Evolutionary conservation across 2,888 invertebrate genomes (phyloP).

Genomic region (Pterobdella sp.): DNA sequence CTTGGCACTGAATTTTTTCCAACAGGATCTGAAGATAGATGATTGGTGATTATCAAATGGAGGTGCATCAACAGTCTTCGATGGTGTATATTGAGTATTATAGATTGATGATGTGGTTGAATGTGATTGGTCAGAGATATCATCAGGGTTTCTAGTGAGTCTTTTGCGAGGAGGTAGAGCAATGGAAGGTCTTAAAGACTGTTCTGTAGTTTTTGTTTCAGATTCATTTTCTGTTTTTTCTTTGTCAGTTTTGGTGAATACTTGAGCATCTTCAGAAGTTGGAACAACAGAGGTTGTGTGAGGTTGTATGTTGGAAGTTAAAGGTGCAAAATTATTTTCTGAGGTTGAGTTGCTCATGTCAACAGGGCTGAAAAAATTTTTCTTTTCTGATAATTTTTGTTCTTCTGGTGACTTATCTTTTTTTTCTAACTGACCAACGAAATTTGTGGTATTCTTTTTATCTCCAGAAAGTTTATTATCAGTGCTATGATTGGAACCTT

Average conservation of each 20-base stretch:
- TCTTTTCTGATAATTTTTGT: neutral
- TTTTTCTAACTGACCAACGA: neutral
- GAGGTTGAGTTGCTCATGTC: neutral
- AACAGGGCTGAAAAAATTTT: neutral
- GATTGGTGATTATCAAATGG: conserved; percentile 28
- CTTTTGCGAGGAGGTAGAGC: conserved; percentile 29
- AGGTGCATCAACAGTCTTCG: neutral
- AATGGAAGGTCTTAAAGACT: conserved; percentile 14
- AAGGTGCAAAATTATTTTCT: neutral
- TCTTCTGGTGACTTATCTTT: neutral
- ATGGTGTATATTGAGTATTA: neutral
- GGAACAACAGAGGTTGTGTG: neutral
- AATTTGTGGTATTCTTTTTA: neutral
- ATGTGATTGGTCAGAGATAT: neutral
- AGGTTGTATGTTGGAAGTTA: neutral
- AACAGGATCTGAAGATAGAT: conserved; percentile 29
- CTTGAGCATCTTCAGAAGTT: conserved; percentile 12
- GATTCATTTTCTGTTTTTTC: neutral
- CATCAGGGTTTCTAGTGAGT: conserved; percentile 26
- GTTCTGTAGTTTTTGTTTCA: neutral
- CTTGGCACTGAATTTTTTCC: conserved; percentile 32
- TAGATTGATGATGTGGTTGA: neutral
- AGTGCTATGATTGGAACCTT: conserved; percentile 4
- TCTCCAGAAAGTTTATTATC: neutral
- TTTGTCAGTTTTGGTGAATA: neutral